A percentile compares a stretch with the other conserved stretches of the same genome.
These are phyloP conservation scores for Alaudala cheleensis DNA, from an alignment of 2,113 vertebrate species.

Conservation along the genomic window DNA sequence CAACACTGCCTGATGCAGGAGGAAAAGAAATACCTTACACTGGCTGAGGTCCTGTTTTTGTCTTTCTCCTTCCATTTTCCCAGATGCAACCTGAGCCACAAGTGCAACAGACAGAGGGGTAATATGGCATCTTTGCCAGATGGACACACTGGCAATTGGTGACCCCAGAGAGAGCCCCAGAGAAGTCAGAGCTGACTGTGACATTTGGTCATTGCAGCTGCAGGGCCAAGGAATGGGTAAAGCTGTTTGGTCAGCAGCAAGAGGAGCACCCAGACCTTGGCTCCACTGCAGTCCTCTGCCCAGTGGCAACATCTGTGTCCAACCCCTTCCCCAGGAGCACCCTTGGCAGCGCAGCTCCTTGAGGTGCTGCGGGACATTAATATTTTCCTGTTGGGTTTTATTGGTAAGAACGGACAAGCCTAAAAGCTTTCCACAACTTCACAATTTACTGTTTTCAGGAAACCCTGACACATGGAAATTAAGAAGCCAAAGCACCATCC, in stretches of 20 bases:
- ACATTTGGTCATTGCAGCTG: not conserved
- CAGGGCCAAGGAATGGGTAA: not conserved
- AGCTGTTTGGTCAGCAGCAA: not conserved
- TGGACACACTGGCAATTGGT: accelerated
- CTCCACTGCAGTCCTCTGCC: not conserved
- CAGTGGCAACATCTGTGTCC: not conserved
- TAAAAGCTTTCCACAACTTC: not conserved
- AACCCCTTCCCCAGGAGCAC: not conserved
- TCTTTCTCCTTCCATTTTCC: not conserved
- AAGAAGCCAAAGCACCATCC: not conserved
- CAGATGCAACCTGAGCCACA: not conserved
- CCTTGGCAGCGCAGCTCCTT: accelerated
- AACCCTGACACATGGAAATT: not conserved
- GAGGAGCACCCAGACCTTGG: not conserved
- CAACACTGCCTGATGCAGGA: not conserved
- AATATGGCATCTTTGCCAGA: not conserved
- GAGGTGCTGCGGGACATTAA: not conserved
- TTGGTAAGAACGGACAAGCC: not conserved
- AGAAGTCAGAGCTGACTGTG: not conserved
- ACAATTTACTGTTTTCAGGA: not conserved
- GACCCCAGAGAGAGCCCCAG: not conserved
- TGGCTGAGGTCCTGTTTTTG: not conserved
- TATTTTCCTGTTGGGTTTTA: not conserved
- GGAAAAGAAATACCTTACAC: accelerated
- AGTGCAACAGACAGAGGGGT: not conserved